These are phyloP conservation scores for Neosalanx taihuensis DNA, from an alignment of 2,797 vertebrate species.

Conservation along the genomic window DNA sequence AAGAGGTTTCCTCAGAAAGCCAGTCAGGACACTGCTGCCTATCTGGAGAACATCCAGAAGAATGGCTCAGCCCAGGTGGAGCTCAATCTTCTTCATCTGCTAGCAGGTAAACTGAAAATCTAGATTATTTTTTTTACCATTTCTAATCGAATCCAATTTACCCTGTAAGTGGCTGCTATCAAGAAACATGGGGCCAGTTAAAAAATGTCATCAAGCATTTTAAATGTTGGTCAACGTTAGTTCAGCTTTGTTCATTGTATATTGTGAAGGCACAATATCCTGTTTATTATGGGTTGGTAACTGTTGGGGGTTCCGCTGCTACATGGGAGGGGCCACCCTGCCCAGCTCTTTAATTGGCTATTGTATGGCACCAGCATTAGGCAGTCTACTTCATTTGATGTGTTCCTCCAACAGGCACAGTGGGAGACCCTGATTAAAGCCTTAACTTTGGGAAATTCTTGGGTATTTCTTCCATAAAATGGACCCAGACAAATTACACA, in stretches of 20 bases:
- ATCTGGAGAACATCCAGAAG: constrained; percentile 13
- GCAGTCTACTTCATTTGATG: constrained; percentile 49
- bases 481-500: constrained; percentile 45
- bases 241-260: constrained; percentile 12
- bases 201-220: background rate
- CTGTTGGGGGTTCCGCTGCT: constrained; percentile 22
- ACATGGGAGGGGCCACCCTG: constrained; percentile 26
- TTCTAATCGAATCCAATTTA: background rate
- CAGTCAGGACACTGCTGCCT: constrained; percentile 9
- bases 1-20: constrained; percentile 13
- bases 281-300: constrained; percentile 31
- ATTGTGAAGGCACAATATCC: background rate
- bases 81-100: constrained; percentile 61
- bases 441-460: constrained; percentile 41
- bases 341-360: constrained; percentile 53
- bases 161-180: background rate
- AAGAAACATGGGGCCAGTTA: background rate
- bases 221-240: constrained; percentile 27
- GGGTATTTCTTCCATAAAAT: constrained; percentile 33
- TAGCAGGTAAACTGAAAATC: constrained; percentile 68
- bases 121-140: background rate
- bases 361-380: constrained; percentile 41
- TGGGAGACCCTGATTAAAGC: constrained; percentile 49
- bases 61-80: constrained; percentile 48
- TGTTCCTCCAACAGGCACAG: constrained; percentile 38